A percentile compares a stretch with the other conserved stretches of the same genome.
Conservation (phyloP, 23 tunicate genomes). For the Styela clava region DNA sequence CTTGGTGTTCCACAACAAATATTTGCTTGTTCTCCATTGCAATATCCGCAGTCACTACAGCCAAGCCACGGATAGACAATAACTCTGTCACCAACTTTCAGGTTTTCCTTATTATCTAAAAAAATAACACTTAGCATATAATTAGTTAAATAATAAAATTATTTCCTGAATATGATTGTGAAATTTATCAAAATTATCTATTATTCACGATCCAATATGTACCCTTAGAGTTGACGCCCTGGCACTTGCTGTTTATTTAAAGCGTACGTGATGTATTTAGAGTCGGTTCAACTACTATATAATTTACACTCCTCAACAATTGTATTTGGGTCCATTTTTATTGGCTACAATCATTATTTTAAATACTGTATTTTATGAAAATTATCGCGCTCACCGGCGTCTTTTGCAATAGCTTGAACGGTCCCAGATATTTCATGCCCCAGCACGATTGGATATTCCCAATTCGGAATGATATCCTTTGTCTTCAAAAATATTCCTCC, state of each 20-base stretch:
- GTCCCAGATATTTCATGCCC: slow-evolving; percentile 85
- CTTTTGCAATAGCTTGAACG: slow-evolving; percentile 45
- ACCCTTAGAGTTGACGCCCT: too few species aligned
- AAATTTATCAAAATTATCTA: too few species aligned
- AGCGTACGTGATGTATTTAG: too few species aligned
- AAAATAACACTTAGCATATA: too few species aligned
- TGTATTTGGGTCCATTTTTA: too few species aligned
- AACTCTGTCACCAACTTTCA: slow-evolving; percentile 57
- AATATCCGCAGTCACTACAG: slow-evolving; percentile 61
- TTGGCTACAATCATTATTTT: too few species aligned
- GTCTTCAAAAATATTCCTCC: slow-evolving; percentile 10
- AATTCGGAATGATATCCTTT: slow-evolving; percentile 32
- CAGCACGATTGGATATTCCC: slow-evolving; percentile 46
- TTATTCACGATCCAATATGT: too few species aligned
- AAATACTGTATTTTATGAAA: neutral
- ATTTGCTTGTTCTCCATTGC: slow-evolving; percentile 18
- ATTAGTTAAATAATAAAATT: too few species aligned
- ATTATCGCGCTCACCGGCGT: neutral
- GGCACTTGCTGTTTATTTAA: too few species aligned
- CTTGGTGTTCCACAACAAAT: slow-evolving; percentile 9
- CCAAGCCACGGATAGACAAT: slow-evolving; percentile 67
- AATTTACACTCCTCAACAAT: too few species aligned
- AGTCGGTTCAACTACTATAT: too few species aligned
- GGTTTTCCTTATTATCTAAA: slow-evolving; percentile 22
- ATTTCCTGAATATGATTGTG: too few species aligned